These are phyloP conservation scores for Nezara viridula DNA, from an alignment of 2,888 invertebrate species.

Conservation along the genomic window DNA sequence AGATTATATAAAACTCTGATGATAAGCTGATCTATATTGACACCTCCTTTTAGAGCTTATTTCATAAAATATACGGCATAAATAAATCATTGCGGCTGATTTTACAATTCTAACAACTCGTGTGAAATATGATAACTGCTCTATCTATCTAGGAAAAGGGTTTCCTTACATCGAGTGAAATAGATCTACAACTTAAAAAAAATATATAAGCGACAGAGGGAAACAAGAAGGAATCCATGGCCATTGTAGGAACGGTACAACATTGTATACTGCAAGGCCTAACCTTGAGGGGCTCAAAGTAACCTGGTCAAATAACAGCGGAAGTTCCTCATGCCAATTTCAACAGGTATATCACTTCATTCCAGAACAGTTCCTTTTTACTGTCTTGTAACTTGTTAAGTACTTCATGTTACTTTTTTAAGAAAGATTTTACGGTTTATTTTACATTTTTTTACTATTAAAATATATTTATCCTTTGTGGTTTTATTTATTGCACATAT, in stretches of 20 bases:
- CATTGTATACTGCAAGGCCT: conserved; percentile 20
- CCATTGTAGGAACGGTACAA: conserved; percentile 9
- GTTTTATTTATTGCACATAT: too few species aligned
- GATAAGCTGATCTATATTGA: too few species aligned
- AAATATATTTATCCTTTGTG: too few species aligned
- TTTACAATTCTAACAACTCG: neutral
- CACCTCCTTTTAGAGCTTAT: too few species aligned
- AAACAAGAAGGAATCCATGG: conserved; percentile 25
- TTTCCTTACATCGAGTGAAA: neutral
- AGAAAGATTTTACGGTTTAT: neutral
- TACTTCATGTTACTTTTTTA: neutral
- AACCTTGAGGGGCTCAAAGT: conserved; percentile 1
- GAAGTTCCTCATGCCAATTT: neutral
- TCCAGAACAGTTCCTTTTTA: neutral
- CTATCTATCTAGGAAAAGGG: neutral
- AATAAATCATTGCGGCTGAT: neutral
- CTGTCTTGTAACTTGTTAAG: neutral
- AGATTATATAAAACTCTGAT: too few species aligned
- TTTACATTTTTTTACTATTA: too few species aligned
- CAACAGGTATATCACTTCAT: neutral
- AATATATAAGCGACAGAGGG: neutral
- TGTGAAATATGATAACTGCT: neutral
- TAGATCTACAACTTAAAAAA: neutral
- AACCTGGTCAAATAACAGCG: conserved; percentile 18
- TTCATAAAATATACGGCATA: too few species aligned